Conservation (phyloP, 2,888 invertebrate species). For the Minunthozetes semirufus region DNA sequence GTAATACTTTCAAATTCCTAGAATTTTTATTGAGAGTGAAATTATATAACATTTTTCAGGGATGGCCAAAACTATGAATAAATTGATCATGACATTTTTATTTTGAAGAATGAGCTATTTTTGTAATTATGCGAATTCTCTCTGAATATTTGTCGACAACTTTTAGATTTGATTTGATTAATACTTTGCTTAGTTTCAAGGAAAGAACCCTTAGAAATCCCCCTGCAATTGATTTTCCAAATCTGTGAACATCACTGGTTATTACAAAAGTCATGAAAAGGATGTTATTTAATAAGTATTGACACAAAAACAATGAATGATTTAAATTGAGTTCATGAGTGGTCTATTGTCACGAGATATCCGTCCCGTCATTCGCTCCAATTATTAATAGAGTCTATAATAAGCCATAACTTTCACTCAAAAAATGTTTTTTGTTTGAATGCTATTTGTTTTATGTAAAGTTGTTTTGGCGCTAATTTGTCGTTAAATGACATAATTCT, state of each 20-base stretch:
- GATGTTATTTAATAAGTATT: background rate
- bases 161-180: no score
- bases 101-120: no score
- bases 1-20: no score
- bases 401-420: background rate
- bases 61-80: no score
- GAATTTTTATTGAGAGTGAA: no score
- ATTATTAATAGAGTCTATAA: background rate
- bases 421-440: background rate
- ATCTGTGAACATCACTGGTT: background rate
- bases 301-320: slow-evolving; percentile 11
- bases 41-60: no score
- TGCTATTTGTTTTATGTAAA: background rate
- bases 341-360: slow-evolving; percentile 12
- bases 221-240: background rate
- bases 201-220: no score
- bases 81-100: no score
- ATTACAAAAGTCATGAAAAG: background rate
- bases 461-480: slow-evolving; percentile 3
- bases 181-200: no score
- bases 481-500: background rate
- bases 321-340: slow-evolving; percentile 10
- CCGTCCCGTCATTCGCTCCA: background rate
- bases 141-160: no score
- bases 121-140: no score